phyloP scores from a whole-genome alignment of 2,113 vertebrate species.

The Erythrocebus patas region DNA sequence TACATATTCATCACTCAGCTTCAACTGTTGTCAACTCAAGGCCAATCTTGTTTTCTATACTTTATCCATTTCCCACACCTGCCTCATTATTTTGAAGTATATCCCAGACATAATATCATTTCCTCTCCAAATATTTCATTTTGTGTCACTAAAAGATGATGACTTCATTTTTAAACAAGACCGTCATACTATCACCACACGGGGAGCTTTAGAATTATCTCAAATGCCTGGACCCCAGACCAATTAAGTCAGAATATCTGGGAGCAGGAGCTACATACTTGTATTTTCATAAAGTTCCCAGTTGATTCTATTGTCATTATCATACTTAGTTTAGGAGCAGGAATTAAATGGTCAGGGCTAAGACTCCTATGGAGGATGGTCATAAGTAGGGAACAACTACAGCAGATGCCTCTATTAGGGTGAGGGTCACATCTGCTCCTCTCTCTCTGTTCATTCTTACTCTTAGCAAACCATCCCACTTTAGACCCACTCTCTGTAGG shows the following conservation, averaged over 20 bases:
- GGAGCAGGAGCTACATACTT: background rate
- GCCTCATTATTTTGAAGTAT: background rate
- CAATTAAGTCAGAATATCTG: background rate
- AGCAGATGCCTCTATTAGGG: background rate
- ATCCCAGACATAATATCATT: background rate
- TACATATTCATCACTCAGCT: background rate
- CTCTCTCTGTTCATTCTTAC: background rate
- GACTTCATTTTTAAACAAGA: background rate
- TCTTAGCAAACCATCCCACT: background rate
- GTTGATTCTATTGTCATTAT: background rate
- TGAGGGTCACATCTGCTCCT: background rate
- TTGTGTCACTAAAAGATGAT: background rate
- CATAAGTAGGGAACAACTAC: background rate
- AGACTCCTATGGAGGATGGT: background rate
- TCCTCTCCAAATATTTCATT: background rate
- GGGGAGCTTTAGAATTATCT: background rate
- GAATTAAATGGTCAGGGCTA: background rate
- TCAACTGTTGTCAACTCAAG: background rate
- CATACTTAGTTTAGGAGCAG: background rate
- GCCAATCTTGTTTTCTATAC: background rate
- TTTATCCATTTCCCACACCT: background rate
- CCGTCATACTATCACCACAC: background rate
- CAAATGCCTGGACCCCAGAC: background rate
- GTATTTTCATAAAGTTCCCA: background rate
- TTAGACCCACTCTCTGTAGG: background rate